Evolutionary conservation across 2,113 vertebrate species (phyloP), one percentile per base, ranked within the genome.

Genomic region (Peucedramus taeniatus): DNA sequence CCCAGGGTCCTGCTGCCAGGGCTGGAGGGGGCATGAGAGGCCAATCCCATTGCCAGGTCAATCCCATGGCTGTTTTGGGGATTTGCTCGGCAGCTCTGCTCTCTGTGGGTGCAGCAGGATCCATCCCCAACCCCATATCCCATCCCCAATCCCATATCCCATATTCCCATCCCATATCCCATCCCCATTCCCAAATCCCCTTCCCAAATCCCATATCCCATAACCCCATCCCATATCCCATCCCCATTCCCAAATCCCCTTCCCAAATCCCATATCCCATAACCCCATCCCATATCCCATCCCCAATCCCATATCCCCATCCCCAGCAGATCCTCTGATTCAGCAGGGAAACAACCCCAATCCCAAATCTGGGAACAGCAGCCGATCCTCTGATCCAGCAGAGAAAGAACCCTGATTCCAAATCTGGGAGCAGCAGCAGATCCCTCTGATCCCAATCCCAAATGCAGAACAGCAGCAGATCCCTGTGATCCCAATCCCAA

Each of bases 1-100:
- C 37, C 60, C 66, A 0, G n/a, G 0, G 24, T 2, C 10, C 28
- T 0, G 13, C 7, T 54, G 51, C 51, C 51, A n/a, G 53, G 60
- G 51, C 45, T 49, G 75, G 75, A 26, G 18, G 35, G 44, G 35
- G 65, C 66, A 40, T 80, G 69, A 80, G 53, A 4, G 15, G 68
- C 39, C 28, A 51, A 44, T 6, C 4, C 40, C 35, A 11, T 0
- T 0, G 1, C 14, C 21, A 19, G 63, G 63, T 15, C 21, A 5
- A 45, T 9, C 26, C 35, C 57, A 27, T 3, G 53, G 53, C 18
- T 11, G 31, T 8, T 61, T 3, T 5, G 0, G 49, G 42, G 56
- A 4, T 57, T 49, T 44, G 42, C 85, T 51, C 12, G 7, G 15
- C 68, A 80, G 53, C 47, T 80, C 60, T 4, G 26, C 33, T 20